Conservation (phyloP, 2,888 invertebrate genomes). For the Cataglyphis rosenhaueri region DNA sequence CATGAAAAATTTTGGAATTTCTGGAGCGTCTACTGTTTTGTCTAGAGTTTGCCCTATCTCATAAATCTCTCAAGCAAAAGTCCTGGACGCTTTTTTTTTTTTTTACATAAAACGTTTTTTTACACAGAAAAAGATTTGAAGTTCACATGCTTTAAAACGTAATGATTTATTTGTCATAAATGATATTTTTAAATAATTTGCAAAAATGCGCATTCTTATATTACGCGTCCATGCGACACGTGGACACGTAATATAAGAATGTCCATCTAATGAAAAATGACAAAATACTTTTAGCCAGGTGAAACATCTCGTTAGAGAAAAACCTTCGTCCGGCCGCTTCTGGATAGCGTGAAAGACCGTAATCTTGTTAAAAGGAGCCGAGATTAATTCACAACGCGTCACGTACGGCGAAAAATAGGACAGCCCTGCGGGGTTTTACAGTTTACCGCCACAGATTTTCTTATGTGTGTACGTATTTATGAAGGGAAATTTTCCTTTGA, state of each 20-base stretch:
- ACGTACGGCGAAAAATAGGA: constrained; percentile 25
- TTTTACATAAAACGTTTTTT: not conserved
- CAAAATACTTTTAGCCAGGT: constrained; percentile 11
- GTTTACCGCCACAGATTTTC: constrained; percentile 51
- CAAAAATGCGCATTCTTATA: constrained; percentile 13
- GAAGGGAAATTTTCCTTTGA: constrained; percentile 29
- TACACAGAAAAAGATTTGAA: not conserved
- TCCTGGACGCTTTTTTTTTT: not conserved
- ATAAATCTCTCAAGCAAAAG: constrained; percentile 28
- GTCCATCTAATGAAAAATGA: constrained; percentile 9
- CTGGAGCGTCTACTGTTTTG: constrained; percentile 25
- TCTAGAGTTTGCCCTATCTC: constrained; percentile 16
- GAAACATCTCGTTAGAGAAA: constrained; percentile 38
- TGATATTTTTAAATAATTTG: constrained; percentile 15
- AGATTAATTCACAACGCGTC: constrained; percentile 39
- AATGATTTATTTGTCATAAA: constrained; percentile 37
- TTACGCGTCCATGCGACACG: not conserved
- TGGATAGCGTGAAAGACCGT: constrained; percentile 9
- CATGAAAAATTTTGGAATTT: constrained; percentile 10
- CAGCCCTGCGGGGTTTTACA: not conserved
- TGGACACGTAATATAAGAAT: too few relatives aligned
- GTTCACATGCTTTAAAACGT: constrained; percentile 12
- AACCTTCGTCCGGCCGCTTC: constrained; percentile 26
- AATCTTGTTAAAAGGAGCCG: constrained; percentile 33
- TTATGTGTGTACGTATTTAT: constrained; percentile 33